Conservation (phyloP, 2,113 vertebrate species). For the Prinia subflava region DNA sequence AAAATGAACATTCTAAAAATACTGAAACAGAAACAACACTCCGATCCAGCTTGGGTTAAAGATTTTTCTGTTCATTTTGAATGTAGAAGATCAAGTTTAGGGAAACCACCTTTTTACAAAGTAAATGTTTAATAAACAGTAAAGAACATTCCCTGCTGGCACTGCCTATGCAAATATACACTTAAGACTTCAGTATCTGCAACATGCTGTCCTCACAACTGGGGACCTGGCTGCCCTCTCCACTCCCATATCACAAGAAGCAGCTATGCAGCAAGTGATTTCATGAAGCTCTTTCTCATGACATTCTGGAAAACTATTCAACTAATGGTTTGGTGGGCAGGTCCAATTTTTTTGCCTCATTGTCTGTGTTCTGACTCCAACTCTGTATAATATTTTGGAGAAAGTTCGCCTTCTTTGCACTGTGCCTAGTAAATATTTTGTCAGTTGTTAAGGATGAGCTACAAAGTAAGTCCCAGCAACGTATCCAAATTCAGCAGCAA, state of each 20-base stretch:
- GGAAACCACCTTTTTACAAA: neutral
- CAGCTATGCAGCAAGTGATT: neutral
- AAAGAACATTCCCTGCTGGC: neutral
- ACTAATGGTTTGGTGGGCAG: slow-evolving; percentile 55
- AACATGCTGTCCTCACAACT: neutral
- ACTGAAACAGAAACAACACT: neutral
- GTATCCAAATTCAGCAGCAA: slow-evolving; percentile 80
- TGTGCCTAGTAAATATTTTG: slow-evolving; percentile 88
- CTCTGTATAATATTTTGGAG: slow-evolving; percentile 81
- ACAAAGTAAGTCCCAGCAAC: slow-evolving; percentile 70
- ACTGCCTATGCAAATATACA: neutral
- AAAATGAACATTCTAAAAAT: neutral
- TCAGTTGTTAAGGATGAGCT: slow-evolving; percentile 89
- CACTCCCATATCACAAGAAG: neutral
- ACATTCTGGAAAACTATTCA: slow-evolving; percentile 79
- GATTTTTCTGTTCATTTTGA: neutral
- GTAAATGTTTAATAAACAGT: neutral
- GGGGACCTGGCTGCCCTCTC: neutral
- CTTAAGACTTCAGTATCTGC: neutral
- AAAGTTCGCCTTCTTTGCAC: slow-evolving; percentile 75
- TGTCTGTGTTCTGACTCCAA: slow-evolving; percentile 82
- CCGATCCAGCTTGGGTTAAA: neutral
- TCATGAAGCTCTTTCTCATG: slow-evolving; percentile 61
- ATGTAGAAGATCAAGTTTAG: neutral
- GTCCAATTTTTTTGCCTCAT: slow-evolving; percentile 78